Conservation (phyloP, 1,140 invertebrate genomes). For the Drosophila bifasciata region DNA sequence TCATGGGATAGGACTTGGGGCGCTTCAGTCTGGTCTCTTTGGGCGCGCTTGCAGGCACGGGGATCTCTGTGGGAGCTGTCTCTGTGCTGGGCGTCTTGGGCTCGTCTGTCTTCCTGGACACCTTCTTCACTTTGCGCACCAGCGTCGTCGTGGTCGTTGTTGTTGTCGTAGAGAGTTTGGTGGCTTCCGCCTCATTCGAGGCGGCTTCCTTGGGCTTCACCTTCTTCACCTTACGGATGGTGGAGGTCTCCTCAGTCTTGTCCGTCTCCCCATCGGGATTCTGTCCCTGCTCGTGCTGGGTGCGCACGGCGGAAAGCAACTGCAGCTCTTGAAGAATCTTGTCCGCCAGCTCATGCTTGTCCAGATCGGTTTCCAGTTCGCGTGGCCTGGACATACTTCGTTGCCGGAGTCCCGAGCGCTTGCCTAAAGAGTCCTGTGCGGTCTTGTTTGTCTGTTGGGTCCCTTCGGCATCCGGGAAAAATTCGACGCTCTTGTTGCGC, state of each 20-base stretch:
- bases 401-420: constrained; percentile 22
- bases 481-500: constrained; percentile 78
- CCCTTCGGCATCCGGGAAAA: constrained; percentile 45
- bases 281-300: constrained; percentile 50
- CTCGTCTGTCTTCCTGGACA: constrained; percentile 65
- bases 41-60: background rate
- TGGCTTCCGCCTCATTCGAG: constrained; percentile 4
- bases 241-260: constrained; percentile 60
- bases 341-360: constrained; percentile 72
- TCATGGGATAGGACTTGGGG: constrained; percentile 85
- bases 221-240: constrained; percentile 81
- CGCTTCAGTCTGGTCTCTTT: constrained; percentile 86
- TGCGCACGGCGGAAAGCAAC: constrained; percentile 63
- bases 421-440: background rate
- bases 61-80: background rate
- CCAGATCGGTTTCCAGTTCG: constrained; percentile 58
- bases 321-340: constrained; percentile 81
- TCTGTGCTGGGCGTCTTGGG: constrained; percentile 8
- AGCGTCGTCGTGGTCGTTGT: constrained; percentile 49
- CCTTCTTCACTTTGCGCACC: constrained; percentile 75
- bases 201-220: constrained; percentile 66
- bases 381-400: constrained; percentile 62
- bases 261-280: constrained; percentile 9
- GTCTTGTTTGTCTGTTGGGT: background rate
- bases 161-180: constrained; percentile 12